Evolutionary conservation across 2,888 invertebrate species (phyloP).

Genomic region (Nezara viridula): DNA sequence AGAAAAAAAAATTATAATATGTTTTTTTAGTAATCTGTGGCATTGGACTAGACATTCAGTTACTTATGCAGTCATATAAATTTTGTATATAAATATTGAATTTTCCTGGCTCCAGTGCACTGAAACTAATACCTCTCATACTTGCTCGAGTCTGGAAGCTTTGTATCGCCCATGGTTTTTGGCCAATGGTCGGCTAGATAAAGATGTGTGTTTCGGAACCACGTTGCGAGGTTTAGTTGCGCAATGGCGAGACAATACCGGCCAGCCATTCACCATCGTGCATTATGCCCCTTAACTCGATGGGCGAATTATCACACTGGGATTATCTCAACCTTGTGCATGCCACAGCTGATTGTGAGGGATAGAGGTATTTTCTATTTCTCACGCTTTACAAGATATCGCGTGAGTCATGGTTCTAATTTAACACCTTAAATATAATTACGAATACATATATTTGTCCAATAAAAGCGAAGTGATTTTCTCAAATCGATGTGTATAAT

Average conservation of each 20-base stretch:
- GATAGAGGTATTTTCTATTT: neutral
- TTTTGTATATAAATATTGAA: too few species aligned
- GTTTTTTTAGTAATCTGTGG: too few species aligned
- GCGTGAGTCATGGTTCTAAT: neutral
- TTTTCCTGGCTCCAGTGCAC: too few species aligned
- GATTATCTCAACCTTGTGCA: conserved; percentile 17
- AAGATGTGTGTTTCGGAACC: neutral
- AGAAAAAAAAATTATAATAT: too few species aligned
- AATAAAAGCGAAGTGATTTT: neutral
- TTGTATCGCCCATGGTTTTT: neutral
- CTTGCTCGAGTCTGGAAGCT: neutral
- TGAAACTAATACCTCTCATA: neutral
- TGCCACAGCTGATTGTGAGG: neutral
- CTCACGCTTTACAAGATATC: neutral
- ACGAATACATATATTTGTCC: neutral
- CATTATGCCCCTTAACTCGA: neutral
- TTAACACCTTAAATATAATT: neutral
- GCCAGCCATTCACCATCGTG: neutral
- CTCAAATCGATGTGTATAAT: too few species aligned
- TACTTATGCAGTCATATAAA: too few species aligned
- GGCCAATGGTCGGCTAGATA: neutral
- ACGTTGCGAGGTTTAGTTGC: neutral
- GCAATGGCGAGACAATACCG: neutral
- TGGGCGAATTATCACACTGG: neutral
- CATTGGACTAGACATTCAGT: too few species aligned